A percentile compares a stretch with the other conserved stretches of the same genome.
Conservation (phyloP, 2,113 vertebrate species). For the Poeciliopsis prolifica region DNA sequence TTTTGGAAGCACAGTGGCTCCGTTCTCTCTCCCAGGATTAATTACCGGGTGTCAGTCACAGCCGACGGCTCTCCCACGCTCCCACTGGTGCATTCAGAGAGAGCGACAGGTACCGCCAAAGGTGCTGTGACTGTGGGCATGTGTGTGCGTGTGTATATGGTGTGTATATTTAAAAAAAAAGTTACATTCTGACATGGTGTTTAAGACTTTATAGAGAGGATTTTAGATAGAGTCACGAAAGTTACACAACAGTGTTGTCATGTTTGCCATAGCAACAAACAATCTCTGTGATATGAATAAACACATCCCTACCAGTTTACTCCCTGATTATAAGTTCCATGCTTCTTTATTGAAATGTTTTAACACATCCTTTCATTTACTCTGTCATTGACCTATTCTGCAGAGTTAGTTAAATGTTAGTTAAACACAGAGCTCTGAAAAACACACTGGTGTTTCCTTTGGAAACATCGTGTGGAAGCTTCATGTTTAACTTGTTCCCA, state of each 20-base stretch:
- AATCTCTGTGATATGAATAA: not conserved
- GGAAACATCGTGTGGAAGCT: slow-evolving; percentile 64
- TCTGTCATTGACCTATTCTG: no score
- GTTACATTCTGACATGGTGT: slow-evolving; percentile 10
- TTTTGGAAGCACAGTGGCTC: slow-evolving; percentile 14
- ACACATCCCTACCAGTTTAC: not conserved
- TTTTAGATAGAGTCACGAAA: slow-evolving; percentile 25
- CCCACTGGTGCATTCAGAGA: slow-evolving; percentile 64
- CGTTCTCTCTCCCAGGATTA: slow-evolving; percentile 65
- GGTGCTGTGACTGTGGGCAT: slow-evolving; percentile 38
- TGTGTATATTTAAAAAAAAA: slow-evolving; percentile 8
- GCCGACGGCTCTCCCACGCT: slow-evolving; percentile 73
- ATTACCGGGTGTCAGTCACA: slow-evolving; percentile 76
- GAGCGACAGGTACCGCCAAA: slow-evolving; percentile 67
- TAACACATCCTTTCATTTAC: not conserved
- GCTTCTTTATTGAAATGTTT: not conserved
- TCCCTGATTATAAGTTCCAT: not conserved
- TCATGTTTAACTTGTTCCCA: slow-evolving; percentile 52
- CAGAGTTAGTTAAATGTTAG: no score
- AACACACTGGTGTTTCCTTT: slow-evolving; percentile 3
- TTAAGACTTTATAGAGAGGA: slow-evolving; percentile 29
- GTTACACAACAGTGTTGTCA: slow-evolving; percentile 11
- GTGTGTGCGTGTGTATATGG: not conserved
- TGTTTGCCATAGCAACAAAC: slow-evolving; percentile 28
- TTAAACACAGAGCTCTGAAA: no score